Evolutionary conservation across 2,797 vertebrate genomes (phyloP).

Genomic region (Neopelma chrysocephalum): DNA sequence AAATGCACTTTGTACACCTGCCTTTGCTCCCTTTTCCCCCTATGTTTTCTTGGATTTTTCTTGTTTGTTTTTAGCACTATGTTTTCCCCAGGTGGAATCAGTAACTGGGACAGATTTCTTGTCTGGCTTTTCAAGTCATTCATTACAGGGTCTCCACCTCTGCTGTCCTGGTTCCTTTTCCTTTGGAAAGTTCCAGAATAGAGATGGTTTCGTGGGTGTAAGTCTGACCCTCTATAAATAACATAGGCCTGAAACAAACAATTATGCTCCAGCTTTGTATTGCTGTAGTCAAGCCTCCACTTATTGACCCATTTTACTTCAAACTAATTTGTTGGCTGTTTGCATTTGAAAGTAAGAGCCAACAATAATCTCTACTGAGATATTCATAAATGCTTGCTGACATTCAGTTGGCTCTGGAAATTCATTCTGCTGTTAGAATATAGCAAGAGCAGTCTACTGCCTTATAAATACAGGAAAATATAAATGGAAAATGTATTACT

Average conservation of each 20-base stretch:
- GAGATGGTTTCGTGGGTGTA: background rate
- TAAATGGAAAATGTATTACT: background rate
- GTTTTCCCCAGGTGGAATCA: background rate
- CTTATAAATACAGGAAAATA: slow-evolving; percentile 17
- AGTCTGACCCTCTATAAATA: background rate
- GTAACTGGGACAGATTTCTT: background rate
- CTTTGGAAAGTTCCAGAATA: background rate
- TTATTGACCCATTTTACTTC: background rate
- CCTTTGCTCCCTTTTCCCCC: background rate
- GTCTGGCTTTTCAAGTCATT: background rate
- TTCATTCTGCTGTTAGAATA: slow-evolving; percentile 27
- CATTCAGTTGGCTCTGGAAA: slow-evolving; percentile 27
- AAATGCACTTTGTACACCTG: background rate
- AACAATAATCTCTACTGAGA: background rate
- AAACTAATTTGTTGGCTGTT: background rate
- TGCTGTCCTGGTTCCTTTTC: background rate
- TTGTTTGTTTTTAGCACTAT: background rate
- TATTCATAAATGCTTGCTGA: slow-evolving; percentile 30
- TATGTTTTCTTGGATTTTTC: background rate
- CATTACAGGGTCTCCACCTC: background rate
- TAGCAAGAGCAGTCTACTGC: slow-evolving; percentile 21
- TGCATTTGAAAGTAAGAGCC: background rate
- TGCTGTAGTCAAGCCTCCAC: background rate
- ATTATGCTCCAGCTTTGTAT: background rate
- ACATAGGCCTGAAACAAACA: background rate